These are phyloP conservation scores for Mesaphorura yosii DNA, from an alignment of 1,140 invertebrate species.

Conservation along the genomic window DNA sequence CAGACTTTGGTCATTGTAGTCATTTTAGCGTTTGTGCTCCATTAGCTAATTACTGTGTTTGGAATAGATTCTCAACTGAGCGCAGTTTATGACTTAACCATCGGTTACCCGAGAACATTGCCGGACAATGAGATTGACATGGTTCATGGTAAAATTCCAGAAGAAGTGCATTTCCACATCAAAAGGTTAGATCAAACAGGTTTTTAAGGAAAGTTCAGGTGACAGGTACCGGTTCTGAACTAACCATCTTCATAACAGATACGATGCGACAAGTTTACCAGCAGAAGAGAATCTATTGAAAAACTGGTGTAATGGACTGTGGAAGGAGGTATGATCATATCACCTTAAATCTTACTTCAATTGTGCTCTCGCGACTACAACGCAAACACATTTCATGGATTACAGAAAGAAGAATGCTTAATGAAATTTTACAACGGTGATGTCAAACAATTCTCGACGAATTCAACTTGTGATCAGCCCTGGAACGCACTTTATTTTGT, in stretches of 20 bases:
- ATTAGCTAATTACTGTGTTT: slow-evolving; percentile 2
- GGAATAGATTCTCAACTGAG: slow-evolving; percentile 45
- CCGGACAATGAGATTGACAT: slow-evolving; percentile 33
- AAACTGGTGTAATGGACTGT: slow-evolving; percentile 56
- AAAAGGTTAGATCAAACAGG: slow-evolving; percentile 44
- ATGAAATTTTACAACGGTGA: slow-evolving; percentile 23
- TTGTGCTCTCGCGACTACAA: too few species aligned
- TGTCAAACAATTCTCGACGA: slow-evolving; percentile 25
- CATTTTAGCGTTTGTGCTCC: slow-evolving; percentile 2
- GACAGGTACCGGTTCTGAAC: slow-evolving; percentile 7
- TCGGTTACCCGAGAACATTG: slow-evolving; percentile 55
- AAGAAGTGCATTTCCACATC: slow-evolving; percentile 60
- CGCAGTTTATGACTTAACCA: slow-evolving; percentile 65
- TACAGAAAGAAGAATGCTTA: slow-evolving; percentile 17
- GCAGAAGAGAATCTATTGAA: slow-evolving; percentile 45
- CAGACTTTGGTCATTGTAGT: too few species aligned
- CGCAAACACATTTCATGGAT: too few species aligned
- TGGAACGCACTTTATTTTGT: slow-evolving; percentile 41
- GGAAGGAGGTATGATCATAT: slow-evolving; percentile 62
- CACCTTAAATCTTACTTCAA: too few species aligned
- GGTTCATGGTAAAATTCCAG: slow-evolving; percentile 52
- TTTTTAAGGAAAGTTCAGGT: slow-evolving; percentile 1
- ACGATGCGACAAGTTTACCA: too few species aligned
- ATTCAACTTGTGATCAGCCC: slow-evolving; percentile 19
- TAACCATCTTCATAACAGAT: neutral